A percentile compares a stretch with the other conserved stretches of the same genome.
Evolutionary conservation across 2,113 vertebrate species (phyloP).

Genomic region (Entelurus aequoreus): DNA sequence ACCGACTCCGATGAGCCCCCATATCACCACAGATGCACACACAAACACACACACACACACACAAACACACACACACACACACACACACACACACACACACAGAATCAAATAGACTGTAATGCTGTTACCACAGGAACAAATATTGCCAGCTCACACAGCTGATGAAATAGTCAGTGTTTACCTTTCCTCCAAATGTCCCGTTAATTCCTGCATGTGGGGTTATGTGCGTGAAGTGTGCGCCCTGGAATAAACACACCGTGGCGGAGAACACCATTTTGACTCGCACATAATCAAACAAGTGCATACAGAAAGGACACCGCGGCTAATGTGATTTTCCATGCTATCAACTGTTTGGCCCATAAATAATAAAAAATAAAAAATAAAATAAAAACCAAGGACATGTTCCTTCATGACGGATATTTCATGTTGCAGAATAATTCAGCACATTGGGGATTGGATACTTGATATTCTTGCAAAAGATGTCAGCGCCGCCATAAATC

Average conservation of each 20-base stretch:
- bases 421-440: constrained; percentile 36
- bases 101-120: constrained; percentile 52
- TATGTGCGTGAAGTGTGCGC: constrained; percentile 31
- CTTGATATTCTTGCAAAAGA: constrained; percentile 25
- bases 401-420: constrained; percentile 23
- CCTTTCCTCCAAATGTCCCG: constrained; percentile 64
- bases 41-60: constrained; percentile 15
- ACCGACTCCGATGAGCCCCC: constrained; percentile 46
- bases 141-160: constrained; percentile 65
- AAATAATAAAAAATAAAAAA: constrained; percentile 15
- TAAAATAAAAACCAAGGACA: constrained; percentile 36
- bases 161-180: constrained; percentile 70
- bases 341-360: constrained; percentile 31
- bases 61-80: constrained; percentile 16
- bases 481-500: constrained; percentile 1
- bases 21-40: constrained; percentile 25
- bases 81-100: constrained; percentile 23
- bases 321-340: constrained; percentile 30
- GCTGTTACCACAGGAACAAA: constrained; percentile 53
- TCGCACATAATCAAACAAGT: constrained; percentile 34
- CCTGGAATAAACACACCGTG: constrained; percentile 40
- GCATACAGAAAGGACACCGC: constrained; percentile 11
- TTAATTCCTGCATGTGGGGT: constrained; percentile 45
- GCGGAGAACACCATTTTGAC: constrained; percentile 32
- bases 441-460: constrained; percentile 25